These are phyloP conservation scores for Villa cingulata DNA, from an alignment of 2,888 invertebrate genomes.

Conservation along the genomic window DNA sequence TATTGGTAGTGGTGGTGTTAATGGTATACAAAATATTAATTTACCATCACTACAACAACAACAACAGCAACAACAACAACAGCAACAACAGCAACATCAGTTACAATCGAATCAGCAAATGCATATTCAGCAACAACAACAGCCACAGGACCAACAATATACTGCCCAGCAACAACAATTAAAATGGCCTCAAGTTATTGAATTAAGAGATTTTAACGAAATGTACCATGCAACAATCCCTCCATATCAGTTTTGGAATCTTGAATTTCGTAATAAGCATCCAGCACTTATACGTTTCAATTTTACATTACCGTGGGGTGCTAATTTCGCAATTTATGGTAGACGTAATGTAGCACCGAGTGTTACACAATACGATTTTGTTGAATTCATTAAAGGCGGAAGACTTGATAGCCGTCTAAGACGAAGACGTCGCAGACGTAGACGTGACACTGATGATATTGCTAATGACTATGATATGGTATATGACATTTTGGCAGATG, in stretches of 20 bases:
- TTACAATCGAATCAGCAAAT: constrained; percentile 20
- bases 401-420: constrained; percentile 63
- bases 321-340: constrained; percentile 91
- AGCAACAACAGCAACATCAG: constrained; percentile 23
- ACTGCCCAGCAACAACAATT: constrained; percentile 53
- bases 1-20: constrained; percentile 37
- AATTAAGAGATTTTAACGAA: constrained; percentile 73
- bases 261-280: constrained; percentile 82
- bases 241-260: constrained; percentile 87
- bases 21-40: constrained; percentile 8
- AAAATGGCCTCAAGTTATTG: constrained; percentile 63
- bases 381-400: constrained; percentile 82
- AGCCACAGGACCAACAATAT: constrained; percentile 35
- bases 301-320: constrained; percentile 82
- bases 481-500: constrained; percentile 19
- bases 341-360: constrained; percentile 90
- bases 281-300: constrained; percentile 79
- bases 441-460: constrained; percentile 8
- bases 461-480: constrained; percentile 18
- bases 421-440: constrained; percentile 33
- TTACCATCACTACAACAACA: constrained; percentile 39
- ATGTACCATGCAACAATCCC: constrained; percentile 73
- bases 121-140: constrained; percentile 24
- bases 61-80: constrained; percentile 28
- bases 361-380: constrained; percentile 93